Conservation (phyloP, 53 echinoderm and acorn worm genomes). For the Paracentrotus lividus region DNA sequence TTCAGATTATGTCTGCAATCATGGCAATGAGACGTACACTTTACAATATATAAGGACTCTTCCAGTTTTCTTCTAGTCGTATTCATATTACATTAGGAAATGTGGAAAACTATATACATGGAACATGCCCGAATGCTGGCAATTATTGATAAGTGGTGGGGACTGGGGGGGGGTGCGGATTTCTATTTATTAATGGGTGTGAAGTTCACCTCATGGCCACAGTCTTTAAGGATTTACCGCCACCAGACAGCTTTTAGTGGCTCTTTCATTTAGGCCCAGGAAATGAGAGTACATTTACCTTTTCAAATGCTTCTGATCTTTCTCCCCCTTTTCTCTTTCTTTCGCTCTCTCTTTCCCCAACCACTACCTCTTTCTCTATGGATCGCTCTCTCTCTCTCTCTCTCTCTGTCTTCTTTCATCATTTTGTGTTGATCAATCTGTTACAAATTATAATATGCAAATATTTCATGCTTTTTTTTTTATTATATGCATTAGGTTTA, state of each 20-base stretch:
- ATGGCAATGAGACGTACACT: background rate
- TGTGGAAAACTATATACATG: background rate
- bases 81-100: background rate
- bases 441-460: too few species aligned
- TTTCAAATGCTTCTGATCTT: too few species aligned
- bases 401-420: background rate
- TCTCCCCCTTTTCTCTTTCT: background rate
- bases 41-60: background rate
- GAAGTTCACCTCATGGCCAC: background rate
- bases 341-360: background rate
- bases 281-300: slow-evolving; percentile 32
- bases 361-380: background rate
- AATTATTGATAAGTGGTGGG: too few species aligned
- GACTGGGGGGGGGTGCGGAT: too few species aligned
- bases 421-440: too few species aligned
- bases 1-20: background rate
- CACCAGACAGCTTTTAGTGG: slow-evolving; percentile 39
- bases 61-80: too few species aligned
- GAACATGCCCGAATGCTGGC: background rate
- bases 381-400: background rate
- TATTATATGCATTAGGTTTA: too few species aligned
- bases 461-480: too few species aligned
- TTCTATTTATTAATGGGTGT: background rate
- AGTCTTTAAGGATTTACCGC: background rate
- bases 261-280: slow-evolving; percentile 37